Conservation (phyloP, 2,113 vertebrate genomes). For the Centrocercus urophasianus region DNA sequence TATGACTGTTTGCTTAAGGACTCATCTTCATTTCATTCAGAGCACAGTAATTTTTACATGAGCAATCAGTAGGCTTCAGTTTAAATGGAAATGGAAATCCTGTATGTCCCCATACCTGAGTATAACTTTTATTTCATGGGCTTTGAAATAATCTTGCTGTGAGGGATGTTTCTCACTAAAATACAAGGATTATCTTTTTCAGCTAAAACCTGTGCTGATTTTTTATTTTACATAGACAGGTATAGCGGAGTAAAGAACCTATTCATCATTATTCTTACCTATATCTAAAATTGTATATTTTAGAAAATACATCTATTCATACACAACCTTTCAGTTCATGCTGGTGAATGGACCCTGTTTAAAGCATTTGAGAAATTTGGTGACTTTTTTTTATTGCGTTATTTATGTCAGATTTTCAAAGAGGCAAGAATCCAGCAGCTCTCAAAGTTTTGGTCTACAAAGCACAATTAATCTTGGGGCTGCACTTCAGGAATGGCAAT, state of each 20-base stretch:
- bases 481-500: slow-evolving; percentile 24
- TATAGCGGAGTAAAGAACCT: not conserved
- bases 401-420: slow-evolving; percentile 11
- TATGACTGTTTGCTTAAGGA: slow-evolving; percentile 68
- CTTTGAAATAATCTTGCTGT: not conserved
- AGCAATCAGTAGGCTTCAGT: slow-evolving; percentile 42
- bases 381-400: not conserved
- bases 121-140: slow-evolving; percentile 1
- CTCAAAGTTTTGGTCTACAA: slow-evolving; percentile 38
- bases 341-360: not conserved
- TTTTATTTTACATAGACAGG: not conserved
- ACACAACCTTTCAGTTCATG: not conserved
- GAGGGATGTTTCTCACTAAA: not conserved
- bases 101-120: not conserved
- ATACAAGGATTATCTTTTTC: not conserved
- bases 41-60: slow-evolving; percentile 42
- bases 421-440: slow-evolving; percentile 1
- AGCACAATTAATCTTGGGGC: slow-evolving; percentile 32
- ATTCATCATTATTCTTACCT: not conserved
- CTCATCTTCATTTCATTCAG: slow-evolving; percentile 56
- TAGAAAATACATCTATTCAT: not conserved
- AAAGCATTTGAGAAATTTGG: slow-evolving; percentile 9
- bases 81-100: slow-evolving; percentile 52
- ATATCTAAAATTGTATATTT: not conserved
- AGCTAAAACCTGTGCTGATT: not conserved